Conservation (phyloP, 2,113 vertebrate species). For the Raphicerus campestris region DNA sequence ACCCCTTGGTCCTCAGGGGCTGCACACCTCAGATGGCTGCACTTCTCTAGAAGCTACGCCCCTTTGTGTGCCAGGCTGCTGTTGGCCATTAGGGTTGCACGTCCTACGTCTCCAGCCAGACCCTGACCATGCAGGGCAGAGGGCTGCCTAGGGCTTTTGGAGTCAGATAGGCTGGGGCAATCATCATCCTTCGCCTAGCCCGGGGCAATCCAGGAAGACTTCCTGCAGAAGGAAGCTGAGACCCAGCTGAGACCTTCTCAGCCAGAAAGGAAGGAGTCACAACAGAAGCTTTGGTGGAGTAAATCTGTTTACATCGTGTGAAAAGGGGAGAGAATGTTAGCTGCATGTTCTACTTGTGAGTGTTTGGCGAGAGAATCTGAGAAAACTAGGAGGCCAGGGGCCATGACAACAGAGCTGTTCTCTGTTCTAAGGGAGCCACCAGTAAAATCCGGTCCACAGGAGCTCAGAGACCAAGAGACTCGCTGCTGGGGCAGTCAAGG, state of each 20-base stretch:
- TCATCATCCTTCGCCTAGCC: not conserved
- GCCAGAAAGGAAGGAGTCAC: not conserved
- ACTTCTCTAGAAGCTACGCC: fast-evolving
- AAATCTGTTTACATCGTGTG: not conserved
- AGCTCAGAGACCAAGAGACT: not conserved
- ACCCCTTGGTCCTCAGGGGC: not conserved
- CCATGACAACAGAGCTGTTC: fast-evolving
- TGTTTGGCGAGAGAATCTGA: not conserved
- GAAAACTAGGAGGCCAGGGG: fast-evolving
- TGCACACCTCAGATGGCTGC: not conserved
- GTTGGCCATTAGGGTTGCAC: fast-evolving
- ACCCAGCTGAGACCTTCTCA: not conserved
- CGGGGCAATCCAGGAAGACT: not conserved
- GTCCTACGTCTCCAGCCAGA: not conserved
- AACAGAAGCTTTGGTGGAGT: not conserved
- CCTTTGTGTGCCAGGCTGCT: not conserved
- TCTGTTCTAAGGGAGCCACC: not conserved
- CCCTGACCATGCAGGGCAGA: not conserved
- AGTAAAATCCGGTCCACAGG: not conserved
- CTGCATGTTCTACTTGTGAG: not conserved
- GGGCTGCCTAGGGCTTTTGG: not conserved
- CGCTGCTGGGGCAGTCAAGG: not conserved
- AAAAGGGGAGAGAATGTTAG: not conserved
- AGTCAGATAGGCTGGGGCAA: not conserved
- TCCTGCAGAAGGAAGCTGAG: not conserved